Evolutionary conservation across 1,140 invertebrate species (phyloP).

Genomic region (Calephelis virginiensis): DNA sequence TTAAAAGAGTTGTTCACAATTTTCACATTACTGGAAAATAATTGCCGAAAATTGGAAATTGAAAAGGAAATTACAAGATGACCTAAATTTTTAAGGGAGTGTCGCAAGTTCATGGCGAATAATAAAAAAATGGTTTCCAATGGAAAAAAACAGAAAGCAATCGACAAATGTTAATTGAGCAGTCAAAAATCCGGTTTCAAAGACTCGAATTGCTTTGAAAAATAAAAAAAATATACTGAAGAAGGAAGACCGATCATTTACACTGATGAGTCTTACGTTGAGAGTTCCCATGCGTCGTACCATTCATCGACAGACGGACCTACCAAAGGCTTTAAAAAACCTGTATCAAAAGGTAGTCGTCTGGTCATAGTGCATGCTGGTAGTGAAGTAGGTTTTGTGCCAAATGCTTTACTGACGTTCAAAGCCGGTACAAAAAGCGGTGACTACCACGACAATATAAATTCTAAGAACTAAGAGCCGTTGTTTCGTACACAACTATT

Average conservation of each 20-base stretch:
- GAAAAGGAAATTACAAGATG: constrained; percentile 22
- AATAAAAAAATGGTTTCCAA: constrained; percentile 25
- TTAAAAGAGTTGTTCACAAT: constrained; percentile 29
- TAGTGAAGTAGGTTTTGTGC: constrained; percentile 4
- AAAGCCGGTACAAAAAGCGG: too few relatives aligned
- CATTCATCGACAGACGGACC: constrained; percentile 27
- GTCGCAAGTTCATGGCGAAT: constrained; percentile 24
- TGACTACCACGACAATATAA: too few relatives aligned
- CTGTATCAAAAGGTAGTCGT: constrained; percentile 37
- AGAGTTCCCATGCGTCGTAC: constrained; percentile 19
- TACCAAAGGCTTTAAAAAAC: constrained; percentile 30
- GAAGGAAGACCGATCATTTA: constrained; percentile 28
- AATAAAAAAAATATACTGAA: constrained; percentile 21
- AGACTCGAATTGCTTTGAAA: constrained; percentile 23
- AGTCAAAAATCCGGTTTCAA: constrained; percentile 19
- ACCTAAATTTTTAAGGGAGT: constrained; percentile 29
- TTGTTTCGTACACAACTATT: too few relatives aligned
- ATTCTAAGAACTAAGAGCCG: too few relatives aligned
- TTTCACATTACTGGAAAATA: constrained; percentile 28
- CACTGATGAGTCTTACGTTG: constrained; percentile 30
- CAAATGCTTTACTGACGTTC: too few relatives aligned
- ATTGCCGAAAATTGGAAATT: constrained; percentile 10
- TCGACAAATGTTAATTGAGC: constrained; percentile 26
- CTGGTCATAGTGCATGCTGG: constrained; percentile 44
- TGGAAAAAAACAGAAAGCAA: constrained; percentile 27